Conservation (phyloP, 1,140 invertebrate genomes). For the Sipha flava region DNA sequence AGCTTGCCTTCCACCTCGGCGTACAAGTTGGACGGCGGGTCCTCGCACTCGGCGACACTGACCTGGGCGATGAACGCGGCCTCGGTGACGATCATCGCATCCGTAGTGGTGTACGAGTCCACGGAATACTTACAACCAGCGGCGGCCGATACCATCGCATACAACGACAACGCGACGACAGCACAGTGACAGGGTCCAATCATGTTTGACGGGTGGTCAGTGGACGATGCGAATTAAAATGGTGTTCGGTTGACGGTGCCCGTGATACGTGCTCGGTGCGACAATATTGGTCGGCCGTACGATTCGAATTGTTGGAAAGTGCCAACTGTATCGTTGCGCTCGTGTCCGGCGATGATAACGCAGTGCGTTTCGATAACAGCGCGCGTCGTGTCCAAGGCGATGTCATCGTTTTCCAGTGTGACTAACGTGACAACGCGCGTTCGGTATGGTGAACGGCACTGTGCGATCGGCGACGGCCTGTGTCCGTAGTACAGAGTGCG, state of each 20-base stretch:
- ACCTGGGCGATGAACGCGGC: conserved; percentile 73
- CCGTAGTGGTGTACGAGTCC: conserved; percentile 72
- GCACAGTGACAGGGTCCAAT: neutral
- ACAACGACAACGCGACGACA: neutral
- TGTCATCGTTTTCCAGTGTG: neutral
- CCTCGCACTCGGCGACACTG: conserved; percentile 57
- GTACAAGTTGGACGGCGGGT: conserved; percentile 62
- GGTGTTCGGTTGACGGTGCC: too few relatives aligned
- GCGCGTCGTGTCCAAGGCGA: neutral
- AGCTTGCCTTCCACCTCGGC: conserved; percentile 76
- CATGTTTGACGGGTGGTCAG: too few relatives aligned
- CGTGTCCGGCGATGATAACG: neutral
- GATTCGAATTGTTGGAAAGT: neutral
- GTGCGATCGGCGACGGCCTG: too few relatives aligned
- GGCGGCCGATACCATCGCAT: neutral
- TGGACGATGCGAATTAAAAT: too few relatives aligned
- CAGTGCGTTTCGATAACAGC: neutral
- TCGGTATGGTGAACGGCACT: neutral
- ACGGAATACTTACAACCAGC: conserved; percentile 25
- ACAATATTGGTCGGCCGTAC: too few relatives aligned
- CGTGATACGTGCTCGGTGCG: too few relatives aligned
- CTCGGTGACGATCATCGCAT: conserved; percentile 78
- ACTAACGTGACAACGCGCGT: neutral
- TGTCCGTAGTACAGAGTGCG: too few relatives aligned
- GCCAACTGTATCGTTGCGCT: conserved; percentile 9